Conservation (phyloP, 1,140 invertebrate species). For the Psix sp. region DNA sequence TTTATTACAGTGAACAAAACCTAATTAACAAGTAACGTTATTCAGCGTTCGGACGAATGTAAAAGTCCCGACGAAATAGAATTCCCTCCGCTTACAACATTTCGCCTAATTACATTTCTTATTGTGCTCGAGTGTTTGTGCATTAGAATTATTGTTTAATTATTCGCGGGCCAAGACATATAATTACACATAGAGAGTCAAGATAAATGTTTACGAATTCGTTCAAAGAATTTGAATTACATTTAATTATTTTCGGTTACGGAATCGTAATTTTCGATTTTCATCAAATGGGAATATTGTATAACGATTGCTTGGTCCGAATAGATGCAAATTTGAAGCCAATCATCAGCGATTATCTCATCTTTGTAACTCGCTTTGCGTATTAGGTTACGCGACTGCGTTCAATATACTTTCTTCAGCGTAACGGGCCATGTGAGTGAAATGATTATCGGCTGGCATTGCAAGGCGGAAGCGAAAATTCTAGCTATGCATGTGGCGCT, state of each 20-base stretch:
- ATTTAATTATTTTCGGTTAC: slow-evolving; percentile 18
- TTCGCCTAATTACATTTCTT: slow-evolving; percentile 23
- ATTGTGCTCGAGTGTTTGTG: slow-evolving; percentile 9
- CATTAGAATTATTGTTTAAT: slow-evolving; percentile 36
- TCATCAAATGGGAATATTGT: slow-evolving; percentile 2
- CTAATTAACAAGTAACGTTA: slow-evolving; percentile 26
- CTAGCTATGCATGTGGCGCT: slow-evolving; percentile 15
- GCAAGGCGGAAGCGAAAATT: slow-evolving; percentile 35
- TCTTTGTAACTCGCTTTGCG: slow-evolving; percentile 39
- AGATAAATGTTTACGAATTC: slow-evolving; percentile 25
- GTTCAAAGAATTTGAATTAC: slow-evolving; percentile 19
- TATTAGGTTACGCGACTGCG: slow-evolving; percentile 18
- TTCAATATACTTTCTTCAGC: slow-evolving; percentile 38
- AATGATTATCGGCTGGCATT: slow-evolving; percentile 29
- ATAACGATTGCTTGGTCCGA: slow-evolving; percentile 16
- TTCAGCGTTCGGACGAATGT: no score
- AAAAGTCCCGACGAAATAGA: neutral
- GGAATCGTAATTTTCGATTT: neutral
- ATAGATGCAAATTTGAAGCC: slow-evolving; percentile 17
- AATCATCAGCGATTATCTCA: slow-evolving; percentile 44
- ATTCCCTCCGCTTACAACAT: slow-evolving; percentile 15
- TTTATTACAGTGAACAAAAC: slow-evolving; percentile 43
- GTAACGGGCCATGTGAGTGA: slow-evolving; percentile 19
- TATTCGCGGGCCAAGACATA: slow-evolving; percentile 15
- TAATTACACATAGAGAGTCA: slow-evolving; percentile 18